Conservation (phyloP, 2,797 vertebrate species). For the Cyprinodon diabolis region DNA sequence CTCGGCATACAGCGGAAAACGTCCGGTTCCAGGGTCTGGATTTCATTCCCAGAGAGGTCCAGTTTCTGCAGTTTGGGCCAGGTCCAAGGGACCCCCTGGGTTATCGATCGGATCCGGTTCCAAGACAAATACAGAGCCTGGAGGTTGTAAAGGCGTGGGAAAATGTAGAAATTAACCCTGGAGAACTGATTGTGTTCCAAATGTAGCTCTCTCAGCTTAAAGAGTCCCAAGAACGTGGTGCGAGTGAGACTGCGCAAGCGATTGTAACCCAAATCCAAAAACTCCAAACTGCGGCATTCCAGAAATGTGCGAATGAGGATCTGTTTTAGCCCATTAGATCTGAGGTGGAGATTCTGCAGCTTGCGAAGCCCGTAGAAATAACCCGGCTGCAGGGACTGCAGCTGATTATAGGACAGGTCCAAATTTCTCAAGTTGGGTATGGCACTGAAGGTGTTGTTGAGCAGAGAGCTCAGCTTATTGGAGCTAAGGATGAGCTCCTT, state of each 20-base stretch:
- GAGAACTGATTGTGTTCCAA: conserved; percentile 98
- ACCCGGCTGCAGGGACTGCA: conserved; percentile 88
- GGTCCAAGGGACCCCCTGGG: conserved; percentile 91
- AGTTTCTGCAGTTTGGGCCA: conserved; percentile 94
- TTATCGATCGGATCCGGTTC: conserved; percentile 93
- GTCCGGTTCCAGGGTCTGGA: conserved; percentile 85
- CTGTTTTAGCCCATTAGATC: conserved; percentile 90
- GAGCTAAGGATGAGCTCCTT: conserved; percentile 97
- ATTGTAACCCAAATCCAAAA: conserved; percentile 95
- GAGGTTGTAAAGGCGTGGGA: conserved; percentile 94
- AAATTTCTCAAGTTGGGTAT: conserved; percentile 94
- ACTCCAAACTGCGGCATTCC: conserved; percentile 95
- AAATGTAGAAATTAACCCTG: conserved; percentile 95
- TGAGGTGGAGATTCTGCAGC: conserved; percentile 90
- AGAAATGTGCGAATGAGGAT: conserved; percentile 91
- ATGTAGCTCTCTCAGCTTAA: conserved; percentile 92
- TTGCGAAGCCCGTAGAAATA: conserved; percentile 95
- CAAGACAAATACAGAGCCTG: conserved; percentile 94
- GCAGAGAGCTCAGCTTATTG: conserved; percentile 90
- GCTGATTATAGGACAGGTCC: conserved; percentile 95
- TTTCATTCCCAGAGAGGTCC: conserved; percentile 96
- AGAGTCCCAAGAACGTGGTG: conserved; percentile 91
- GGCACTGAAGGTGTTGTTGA: conserved; percentile 91
- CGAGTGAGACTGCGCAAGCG: conserved; percentile 90
- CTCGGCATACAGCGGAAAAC: conserved; percentile 95